Conservation (phyloP, 2,888 invertebrate genomes). For the Perizoma flavofasciatum region DNA sequence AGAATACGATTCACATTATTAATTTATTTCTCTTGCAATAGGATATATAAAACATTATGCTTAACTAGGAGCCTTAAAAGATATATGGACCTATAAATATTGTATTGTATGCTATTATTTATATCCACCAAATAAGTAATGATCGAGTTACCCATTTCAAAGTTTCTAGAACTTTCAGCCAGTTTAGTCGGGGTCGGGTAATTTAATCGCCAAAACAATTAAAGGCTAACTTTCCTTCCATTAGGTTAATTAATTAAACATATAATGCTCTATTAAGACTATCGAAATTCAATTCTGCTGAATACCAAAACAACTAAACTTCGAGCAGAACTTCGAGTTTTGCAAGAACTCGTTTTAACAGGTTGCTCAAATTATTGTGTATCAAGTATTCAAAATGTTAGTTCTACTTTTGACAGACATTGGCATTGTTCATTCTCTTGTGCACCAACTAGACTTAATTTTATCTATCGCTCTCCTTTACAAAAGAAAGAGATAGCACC, state of each 20-base stretch:
- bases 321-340: constrained; percentile 4
- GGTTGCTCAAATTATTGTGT: background rate
- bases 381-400: too few species aligned
- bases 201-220: constrained; percentile 22
- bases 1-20: too few species aligned
- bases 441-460: too few species aligned
- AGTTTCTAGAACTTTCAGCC: constrained; percentile 11
- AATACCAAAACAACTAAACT: constrained; percentile 3
- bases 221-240: constrained; percentile 21
- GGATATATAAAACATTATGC: too few species aligned
- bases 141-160: constrained; percentile 1
- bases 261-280: constrained; percentile 16
- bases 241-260: constrained; percentile 26
- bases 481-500: too few species aligned
- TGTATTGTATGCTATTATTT: too few species aligned
- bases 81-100: too few species aligned
- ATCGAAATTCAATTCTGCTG: constrained; percentile 18
- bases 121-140: background rate
- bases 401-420: too few species aligned
- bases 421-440: too few species aligned
- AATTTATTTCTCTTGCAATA: too few species aligned
- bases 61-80: too few species aligned
- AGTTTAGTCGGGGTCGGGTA: constrained; percentile 6
- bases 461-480: too few species aligned
- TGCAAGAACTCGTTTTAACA: background rate